Evolutionary conservation across 2,888 invertebrate genomes (phyloP), one percentile per base, ranked within the genome.

Genomic region (Diploptera punctata): DNA sequence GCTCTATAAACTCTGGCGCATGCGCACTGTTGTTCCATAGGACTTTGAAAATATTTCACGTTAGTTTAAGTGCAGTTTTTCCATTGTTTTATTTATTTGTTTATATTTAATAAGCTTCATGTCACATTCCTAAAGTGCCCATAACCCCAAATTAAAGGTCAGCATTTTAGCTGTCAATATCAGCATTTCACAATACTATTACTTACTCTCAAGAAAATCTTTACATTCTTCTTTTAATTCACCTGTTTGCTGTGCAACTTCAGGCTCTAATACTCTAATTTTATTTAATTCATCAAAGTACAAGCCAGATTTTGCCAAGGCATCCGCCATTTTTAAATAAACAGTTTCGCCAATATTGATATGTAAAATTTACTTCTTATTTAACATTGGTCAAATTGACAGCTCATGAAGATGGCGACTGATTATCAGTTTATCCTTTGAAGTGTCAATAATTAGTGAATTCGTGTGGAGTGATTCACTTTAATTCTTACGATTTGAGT

Each of bases 281-380:
- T 93, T 94, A 80, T 91, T 92, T 62, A 95, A 88, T 82, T 98
- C 97, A 81, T 98, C 97, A 76, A 97, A 93, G 83, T 91, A 95
- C 71, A 98, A 87, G 65, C 96, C 95, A 71, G 89, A 88, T 81
- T 91, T 92, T 74, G 88, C 86, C 75, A 94, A 82, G 77, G 90
- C 87, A 76, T 93, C 93, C 29, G 91, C 86, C 93, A 93, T 93
- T 80, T 70, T 70, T 24, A 1, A 10, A 65, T 5, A 29, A 29
- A 5, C 52, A 52, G 5, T 19, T 52, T 0, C 13, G 24, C 52
- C 52, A 52, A 19, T 24, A 7, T 24, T 52, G 52, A 52, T n/a
- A n/a, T n/a, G n/a, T n/a, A n/a, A n/a, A n/a, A n/a, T n/a, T n/a
- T n/a, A n/a, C n/a, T n/a, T n/a, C n/a, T n/a, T n/a, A n/a, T n/a